Evolutionary conservation across 2,797 vertebrate genomes (phyloP), one percentile per base, ranked within the genome.

Genomic region (Limnodromus scolopaceus): DNA sequence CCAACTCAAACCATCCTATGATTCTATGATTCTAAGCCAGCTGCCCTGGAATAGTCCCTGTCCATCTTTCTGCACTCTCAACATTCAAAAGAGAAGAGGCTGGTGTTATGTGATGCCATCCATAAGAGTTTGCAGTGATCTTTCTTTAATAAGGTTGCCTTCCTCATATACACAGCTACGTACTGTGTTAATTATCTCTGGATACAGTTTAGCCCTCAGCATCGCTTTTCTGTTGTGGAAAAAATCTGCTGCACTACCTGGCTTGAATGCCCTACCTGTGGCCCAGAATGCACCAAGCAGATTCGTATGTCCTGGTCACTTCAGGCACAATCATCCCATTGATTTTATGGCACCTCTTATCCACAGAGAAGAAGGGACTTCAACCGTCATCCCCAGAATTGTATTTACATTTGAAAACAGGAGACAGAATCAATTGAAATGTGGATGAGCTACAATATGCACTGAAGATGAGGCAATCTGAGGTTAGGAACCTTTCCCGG

Each of bases 261-360:
- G 48, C 28, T 57, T 57, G 24, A 85, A 54, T 0, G 0, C 16
- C 10, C 20, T n/a, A 5, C 2, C 1, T 13, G 11, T 7, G 16
- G 25, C 16, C 4, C 3, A 65, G 24, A 13, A 19, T 63, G 10
- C 5, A 1, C 22, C 58, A 54, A 64, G 38, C 11, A 81, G 60
- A 32, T 46, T 43, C 1, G 0, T 36, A 36, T 9, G 25, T 27
- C 36, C 64, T 53, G 72, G 28, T 8, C n/a, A 34, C 57, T 32
- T 77, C 63, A 60, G 32, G 20, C 23, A 57, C 27, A 64, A 63
- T 61, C 27, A 55, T 41, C 28, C 13, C 27, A 17, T n/a, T 28
- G 32, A 22, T 23, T 84, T 82, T 71, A 72, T 3, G n/a, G 20
- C 24, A 68, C 4, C 5, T 34, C 13, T 25, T 11, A 7, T 38